These are phyloP conservation scores for Hemichromis elongatus DNA, from an alignment of 2,113 vertebrate species.

Conservation along the genomic window DNA sequence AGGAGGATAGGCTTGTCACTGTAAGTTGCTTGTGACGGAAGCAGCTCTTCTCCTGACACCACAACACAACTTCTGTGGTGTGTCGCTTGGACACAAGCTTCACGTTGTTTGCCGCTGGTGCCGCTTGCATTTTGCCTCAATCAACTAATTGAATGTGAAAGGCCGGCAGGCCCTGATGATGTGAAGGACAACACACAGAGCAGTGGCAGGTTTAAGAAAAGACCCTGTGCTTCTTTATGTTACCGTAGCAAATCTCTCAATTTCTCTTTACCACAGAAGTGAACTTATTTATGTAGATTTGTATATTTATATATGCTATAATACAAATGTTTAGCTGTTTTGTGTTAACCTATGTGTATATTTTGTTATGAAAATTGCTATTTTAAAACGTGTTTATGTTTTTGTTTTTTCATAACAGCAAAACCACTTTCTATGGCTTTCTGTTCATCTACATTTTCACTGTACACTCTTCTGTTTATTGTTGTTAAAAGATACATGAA, in stretches of 20 bases:
- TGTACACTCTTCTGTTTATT: background rate
- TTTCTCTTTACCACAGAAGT: background rate
- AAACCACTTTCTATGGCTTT: background rate
- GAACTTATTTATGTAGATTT: background rate
- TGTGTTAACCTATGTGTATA: background rate
- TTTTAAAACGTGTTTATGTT: background rate
- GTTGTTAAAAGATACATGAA: background rate
- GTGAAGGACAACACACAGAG: conserved; percentile 63
- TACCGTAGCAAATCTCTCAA: background rate
- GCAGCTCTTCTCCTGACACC: conserved; percentile 57
- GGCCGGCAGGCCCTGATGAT: conserved; percentile 60
- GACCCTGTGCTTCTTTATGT: conserved; percentile 45
- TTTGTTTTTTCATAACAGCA: background rate
- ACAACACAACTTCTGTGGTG: conserved; percentile 66
- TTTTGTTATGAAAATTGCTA: background rate
- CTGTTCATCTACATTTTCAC: background rate
- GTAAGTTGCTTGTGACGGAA: conserved; percentile 55
- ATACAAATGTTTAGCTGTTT: background rate
- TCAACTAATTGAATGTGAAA: conserved; percentile 77
- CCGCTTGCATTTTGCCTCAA: conserved; percentile 72
- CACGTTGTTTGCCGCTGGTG: conserved; percentile 67
- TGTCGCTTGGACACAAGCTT: conserved; percentile 64
- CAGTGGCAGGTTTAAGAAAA: conserved; percentile 44
- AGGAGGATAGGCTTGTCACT: conserved; percentile 66
- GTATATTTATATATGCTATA: background rate